Conservation (phyloP, 2,113 vertebrate genomes). For the Strix aluco region DNA sequence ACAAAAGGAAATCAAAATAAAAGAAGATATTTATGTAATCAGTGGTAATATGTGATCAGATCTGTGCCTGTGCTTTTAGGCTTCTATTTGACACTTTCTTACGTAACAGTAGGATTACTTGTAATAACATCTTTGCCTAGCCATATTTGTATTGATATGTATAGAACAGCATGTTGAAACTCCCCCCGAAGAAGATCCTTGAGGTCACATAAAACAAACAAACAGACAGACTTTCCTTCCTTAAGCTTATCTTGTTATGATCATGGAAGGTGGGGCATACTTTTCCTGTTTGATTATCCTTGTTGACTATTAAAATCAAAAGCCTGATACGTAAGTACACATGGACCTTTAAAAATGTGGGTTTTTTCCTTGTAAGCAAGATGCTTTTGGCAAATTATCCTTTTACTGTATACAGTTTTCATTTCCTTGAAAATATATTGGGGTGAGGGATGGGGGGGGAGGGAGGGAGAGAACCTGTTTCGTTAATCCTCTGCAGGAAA, state of each 20-base stretch:
- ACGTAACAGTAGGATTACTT: neutral
- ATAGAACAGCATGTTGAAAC: neutral
- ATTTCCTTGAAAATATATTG: conserved; percentile 23
- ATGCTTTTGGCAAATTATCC: conserved; percentile 23
- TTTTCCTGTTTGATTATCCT: neutral
- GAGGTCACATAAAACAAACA: conserved; percentile 32
- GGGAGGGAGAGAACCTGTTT: conserved; percentile 10
- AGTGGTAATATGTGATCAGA: neutral
- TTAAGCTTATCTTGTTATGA: neutral
- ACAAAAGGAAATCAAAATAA: conserved; percentile 18
- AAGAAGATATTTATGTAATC: neutral
- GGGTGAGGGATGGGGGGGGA: neutral
- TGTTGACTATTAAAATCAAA: conserved; percentile 28
- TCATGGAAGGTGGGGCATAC: neutral
- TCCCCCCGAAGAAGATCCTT: conserved; percentile 16
- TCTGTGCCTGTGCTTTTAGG: neutral
- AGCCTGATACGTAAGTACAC: neutral
- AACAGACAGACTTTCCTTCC: conserved; percentile 24
- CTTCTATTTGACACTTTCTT: neutral
- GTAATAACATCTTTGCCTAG: neutral
- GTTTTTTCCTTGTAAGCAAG: neutral
- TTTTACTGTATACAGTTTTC: neutral
- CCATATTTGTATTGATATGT: conserved; percentile 41
- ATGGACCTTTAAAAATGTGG: neutral
- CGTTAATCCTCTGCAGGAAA: conserved; percentile 64